Evolutionary conservation across 1,140 invertebrate genomes (phyloP), one percentile per base, ranked within the genome.

Genomic region (Nasonia giraulti): DNA sequence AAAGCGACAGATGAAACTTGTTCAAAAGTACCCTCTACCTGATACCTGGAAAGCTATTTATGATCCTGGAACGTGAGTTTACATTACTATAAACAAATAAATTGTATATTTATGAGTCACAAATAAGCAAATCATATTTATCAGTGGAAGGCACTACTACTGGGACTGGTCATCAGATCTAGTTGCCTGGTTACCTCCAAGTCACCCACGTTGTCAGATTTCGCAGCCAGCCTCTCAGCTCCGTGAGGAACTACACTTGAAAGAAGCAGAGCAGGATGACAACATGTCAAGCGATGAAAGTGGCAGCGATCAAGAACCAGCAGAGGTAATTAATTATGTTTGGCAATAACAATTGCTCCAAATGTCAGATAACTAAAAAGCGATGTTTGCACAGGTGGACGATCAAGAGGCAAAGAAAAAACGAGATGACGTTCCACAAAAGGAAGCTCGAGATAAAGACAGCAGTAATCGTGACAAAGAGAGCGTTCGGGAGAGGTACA

Each of bases 161-260:
- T 99, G 98, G 98, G 97, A 98, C 91, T 95, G 96, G 88, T 94
- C 96, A 79, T 98, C 97, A 86, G 98, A 99, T 94, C 94, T 98
- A 85, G 99, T 99, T 1, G 97, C 97, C 5, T 99, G 99, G 99
- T 90, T 99, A 75, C 97, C 98, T 62, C 98, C 99, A 20, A 93
- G 94, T 37, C 98, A 99, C 93, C 98, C 98, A n/a, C 96, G 95
- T 90, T 97, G 97, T 79, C 93, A 95, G 37, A 95, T 97, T 78
- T 95, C 96, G 5, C 95, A 97, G 90, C 96, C 97, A 88, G 98
- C 98, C 31, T 96, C 97, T 40, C 96, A 96, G 89, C 93, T 98
- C 80, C 93, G 97, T 87, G 95, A 96, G 90, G 96, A 97, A 90
- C 92, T 94, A 74, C 92, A 94, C 86, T 85, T 93, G 11, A 92